A percentile compares a stretch with the other conserved stretches of the same genome.
phyloP scores from a whole-genome alignment of 2,888 invertebrate species.

The Camponotus fellah region DNA sequence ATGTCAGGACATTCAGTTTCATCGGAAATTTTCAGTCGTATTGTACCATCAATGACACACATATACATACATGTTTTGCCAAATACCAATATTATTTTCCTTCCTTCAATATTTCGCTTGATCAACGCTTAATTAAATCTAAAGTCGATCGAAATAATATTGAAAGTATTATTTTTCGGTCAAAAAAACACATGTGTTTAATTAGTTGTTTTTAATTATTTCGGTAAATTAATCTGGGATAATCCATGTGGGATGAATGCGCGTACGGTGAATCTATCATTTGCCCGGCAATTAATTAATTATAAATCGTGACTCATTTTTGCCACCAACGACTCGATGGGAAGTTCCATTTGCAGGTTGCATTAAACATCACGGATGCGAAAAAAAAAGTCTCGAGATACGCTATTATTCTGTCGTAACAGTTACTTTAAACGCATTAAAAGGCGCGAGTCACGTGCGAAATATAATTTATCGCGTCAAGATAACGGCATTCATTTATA shows the following conservation, averaged over 20 bases:
- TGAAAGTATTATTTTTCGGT: neutral
- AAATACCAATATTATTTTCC: neutral
- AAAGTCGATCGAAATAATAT: neutral
- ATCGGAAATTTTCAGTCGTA: neutral
- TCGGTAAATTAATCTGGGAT: neutral
- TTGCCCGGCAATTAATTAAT: neutral
- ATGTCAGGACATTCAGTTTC: slow-evolving; percentile 3
- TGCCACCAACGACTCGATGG: neutral
- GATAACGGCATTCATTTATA: slow-evolving; percentile 18
- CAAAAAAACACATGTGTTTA: neutral
- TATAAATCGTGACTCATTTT: slow-evolving; percentile 10
- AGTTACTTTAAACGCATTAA: neutral
- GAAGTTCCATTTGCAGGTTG: neutral
- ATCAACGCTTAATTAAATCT: neutral
- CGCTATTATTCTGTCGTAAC: neutral
- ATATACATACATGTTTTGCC: neutral
- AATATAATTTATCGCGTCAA: slow-evolving; percentile 33
- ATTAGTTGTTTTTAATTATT: slow-evolving; percentile 6
- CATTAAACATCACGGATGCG: neutral
- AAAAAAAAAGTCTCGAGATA: neutral
- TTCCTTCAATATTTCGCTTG: neutral
- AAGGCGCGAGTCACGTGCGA: neutral
- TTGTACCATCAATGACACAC: neutral
- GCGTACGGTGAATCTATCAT: slow-evolving; percentile 8
- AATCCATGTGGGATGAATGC: neutral